Conservation (phyloP, 1,140 invertebrate species). For the Drosophila repletoides region DNA sequence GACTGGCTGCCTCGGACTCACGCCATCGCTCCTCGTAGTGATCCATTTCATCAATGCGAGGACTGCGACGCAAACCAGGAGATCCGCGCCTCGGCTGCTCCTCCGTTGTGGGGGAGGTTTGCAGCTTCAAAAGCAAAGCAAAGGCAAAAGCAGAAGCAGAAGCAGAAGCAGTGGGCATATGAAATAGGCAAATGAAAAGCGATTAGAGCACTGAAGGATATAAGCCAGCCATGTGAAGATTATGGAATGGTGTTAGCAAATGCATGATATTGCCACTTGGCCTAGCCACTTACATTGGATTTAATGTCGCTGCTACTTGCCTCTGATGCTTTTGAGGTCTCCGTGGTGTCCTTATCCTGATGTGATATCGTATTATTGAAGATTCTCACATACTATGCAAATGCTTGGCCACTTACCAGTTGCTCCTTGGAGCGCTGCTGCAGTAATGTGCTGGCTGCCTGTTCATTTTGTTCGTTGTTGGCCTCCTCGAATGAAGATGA, state of each 20-base stretch:
- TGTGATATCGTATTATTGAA: not conserved
- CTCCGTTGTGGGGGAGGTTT: conserved; percentile 60
- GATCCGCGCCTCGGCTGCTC: conserved; percentile 54
- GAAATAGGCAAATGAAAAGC: conserved; percentile 58
- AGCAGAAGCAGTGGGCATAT: conserved; percentile 26
- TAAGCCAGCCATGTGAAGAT: not conserved
- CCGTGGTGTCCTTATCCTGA: conserved; percentile 43
- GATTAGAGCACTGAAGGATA: conserved; percentile 35
- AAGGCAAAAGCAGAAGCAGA: conserved; percentile 5
- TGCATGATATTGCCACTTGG: not conserved
- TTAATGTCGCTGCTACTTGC: conserved; percentile 57
- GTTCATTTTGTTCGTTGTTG: conserved; percentile 60
- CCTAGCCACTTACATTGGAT: conserved; percentile 67
- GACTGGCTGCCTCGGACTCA: conserved; percentile 32
- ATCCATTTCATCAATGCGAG: conserved; percentile 75
- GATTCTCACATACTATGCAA: not conserved
- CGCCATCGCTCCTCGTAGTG: conserved; percentile 75
- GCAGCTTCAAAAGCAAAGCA: conserved; percentile 51
- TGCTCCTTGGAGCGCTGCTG: conserved; percentile 56
- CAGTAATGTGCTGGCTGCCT: conserved; percentile 52
- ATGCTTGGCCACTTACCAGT: conserved; percentile 41
- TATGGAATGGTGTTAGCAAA: not conserved
- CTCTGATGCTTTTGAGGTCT: conserved; percentile 30
- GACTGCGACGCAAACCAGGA: conserved; percentile 70
- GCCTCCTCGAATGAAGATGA: conserved; percentile 74